Evolutionary conservation across 2,888 invertebrate genomes (phyloP), one percentile per base, ranked within the genome.

Genomic region (Heliconius erato): DNA sequence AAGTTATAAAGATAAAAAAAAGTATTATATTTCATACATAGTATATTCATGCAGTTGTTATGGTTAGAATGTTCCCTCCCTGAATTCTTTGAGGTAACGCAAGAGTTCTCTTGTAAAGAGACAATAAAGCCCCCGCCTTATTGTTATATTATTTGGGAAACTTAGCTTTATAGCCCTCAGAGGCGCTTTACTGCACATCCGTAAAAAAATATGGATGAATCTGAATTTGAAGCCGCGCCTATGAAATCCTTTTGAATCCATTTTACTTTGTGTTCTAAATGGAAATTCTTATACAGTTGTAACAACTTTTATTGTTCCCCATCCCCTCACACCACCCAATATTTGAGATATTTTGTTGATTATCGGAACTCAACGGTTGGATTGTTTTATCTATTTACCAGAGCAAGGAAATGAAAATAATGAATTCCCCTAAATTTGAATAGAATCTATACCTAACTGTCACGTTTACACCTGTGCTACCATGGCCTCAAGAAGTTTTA

Each of bases 71-170:
- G 1, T 44, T 23, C 69, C 69, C 40, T 71, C 69, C 4, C 0
- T 71, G 69, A 71, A 71, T 35, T n/a, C 1, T 71, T 71, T 35
- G 40, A 12, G 3, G 3, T 6, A 71, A 35, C 40, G 35, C 5
- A 40, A 71, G 40, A 23, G 65, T 12, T 40, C 44, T 71, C 11
- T 71, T 71, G 23, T 71, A 7, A 14, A 35, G 44, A 44, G 40
- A 44, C n/a, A 71, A 44, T 71, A 40, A 44, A 2, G 7, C 44
- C 44, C 7, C 35, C 14, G 14, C 44, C 6, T 71, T n/a, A 71
- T 71, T 71, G 44, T 71, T 71, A 71, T n/a, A 40, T 44, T 71
- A 40, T 40, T 67, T 67, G 7, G 2, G 67, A 67, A 67, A 67
- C 67, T 19, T 28, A 26, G 28, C 28, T 67, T 67, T 16, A 67